Percentiles rank a stretch among this genome's conserved stretches.
Evolutionary conservation across 1,140 invertebrate species (phyloP).

Genomic region (Orius insidiosus): DNA sequence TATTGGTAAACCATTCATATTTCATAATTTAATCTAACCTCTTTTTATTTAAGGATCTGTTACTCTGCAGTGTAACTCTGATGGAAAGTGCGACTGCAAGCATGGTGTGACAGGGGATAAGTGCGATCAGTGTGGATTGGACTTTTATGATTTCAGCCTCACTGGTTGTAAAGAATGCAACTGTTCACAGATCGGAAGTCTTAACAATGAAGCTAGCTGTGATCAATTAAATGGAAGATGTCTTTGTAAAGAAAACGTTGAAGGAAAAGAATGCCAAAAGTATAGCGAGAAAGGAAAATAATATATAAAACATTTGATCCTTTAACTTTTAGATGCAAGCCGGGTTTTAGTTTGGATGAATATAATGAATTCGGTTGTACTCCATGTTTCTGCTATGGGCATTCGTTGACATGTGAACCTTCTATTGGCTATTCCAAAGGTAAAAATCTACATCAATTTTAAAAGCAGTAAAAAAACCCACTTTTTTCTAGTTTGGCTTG

Average conservation of each 20-base stretch:
- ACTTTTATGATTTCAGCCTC: conserved; percentile 77
- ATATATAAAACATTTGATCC: too few relatives aligned
- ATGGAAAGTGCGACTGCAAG: conserved; percentile 86
- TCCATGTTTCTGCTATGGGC: conserved; percentile 95
- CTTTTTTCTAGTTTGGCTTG: conserved; percentile 36
- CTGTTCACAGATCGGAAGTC: conserved; percentile 69
- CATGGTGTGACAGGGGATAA: conserved; percentile 81
- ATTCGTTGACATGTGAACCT: conserved; percentile 78
- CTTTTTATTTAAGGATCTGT: conserved; percentile 47
- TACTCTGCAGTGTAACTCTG: conserved; percentile 75
- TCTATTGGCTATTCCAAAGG: conserved; percentile 65
- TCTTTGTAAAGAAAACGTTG: conserved; percentile 83
- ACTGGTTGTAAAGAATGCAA: conserved; percentile 74
- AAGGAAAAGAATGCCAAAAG: conserved; percentile 82
- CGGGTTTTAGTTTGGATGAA: conserved; percentile 80
- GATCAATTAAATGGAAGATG: conserved; percentile 66
- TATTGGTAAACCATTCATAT: conserved; percentile 58
- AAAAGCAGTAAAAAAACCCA: background rate
- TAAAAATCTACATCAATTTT: conserved; percentile 17
- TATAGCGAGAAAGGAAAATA: too few relatives aligned
- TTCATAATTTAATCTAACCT: background rate
- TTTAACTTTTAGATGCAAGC: conserved; percentile 58
- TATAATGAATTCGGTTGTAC: conserved; percentile 91
- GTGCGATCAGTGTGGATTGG: conserved; percentile 73
- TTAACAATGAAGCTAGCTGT: conserved; percentile 67